Percentiles rank a stretch among this genome's conserved stretches.
Evolutionary conservation across 2,113 vertebrate species (phyloP).

Genomic region (Stictonetta naevosa): DNA sequence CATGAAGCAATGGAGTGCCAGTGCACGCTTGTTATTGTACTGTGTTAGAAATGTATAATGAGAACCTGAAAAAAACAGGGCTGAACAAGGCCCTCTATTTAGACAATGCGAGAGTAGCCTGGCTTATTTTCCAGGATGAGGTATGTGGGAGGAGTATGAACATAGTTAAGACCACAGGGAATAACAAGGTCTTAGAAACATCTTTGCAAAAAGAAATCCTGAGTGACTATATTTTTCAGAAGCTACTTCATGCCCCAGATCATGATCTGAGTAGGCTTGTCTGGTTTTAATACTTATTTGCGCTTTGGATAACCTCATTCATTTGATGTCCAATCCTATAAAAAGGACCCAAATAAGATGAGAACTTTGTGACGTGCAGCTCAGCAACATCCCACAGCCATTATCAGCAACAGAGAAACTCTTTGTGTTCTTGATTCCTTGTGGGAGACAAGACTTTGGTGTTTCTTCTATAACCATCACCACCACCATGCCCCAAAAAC

Average conservation of each 20-base stretch:
- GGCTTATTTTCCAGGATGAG: not conserved
- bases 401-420: not conserved
- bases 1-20: not conserved
- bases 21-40: not conserved
- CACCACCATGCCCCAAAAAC: not conserved
- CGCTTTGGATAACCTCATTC: not conserved
- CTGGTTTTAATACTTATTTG: not conserved
- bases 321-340: not conserved
- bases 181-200: not conserved
- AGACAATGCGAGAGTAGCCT: not conserved
- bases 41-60: fast-evolving
- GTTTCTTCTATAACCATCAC: not conserved
- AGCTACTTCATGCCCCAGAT: not conserved
- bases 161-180: not conserved
- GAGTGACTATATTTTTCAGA: not conserved
- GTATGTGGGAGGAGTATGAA: not conserved
- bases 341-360: not conserved
- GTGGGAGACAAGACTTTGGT: not conserved
- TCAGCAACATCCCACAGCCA: not conserved
- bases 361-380: not conserved
- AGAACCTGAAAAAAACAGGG: not conserved
- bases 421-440: not conserved
- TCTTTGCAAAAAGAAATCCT: not conserved
- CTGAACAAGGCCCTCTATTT: not conserved
- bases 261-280: not conserved